These are phyloP conservation scores for Carterocephalus palaemon DNA, from an alignment of 2,888 invertebrate species.

Conservation along the genomic window DNA sequence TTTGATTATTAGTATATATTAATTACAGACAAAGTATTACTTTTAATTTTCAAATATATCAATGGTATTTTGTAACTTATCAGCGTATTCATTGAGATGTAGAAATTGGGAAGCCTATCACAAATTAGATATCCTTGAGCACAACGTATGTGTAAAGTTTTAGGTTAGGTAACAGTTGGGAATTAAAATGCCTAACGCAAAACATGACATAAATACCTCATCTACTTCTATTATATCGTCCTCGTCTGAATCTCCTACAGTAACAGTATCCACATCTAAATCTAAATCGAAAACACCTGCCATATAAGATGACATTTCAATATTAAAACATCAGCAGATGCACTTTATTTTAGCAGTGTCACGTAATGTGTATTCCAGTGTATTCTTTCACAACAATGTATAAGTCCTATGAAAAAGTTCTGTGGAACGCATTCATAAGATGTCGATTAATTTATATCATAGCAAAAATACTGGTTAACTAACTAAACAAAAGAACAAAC, in stretches of 20 bases:
- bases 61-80: too few species aligned
- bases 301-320: slow-evolving; percentile 82
- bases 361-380: slow-evolving; percentile 23
- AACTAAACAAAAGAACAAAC: slow-evolving; percentile 27
- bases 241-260: slow-evolving; percentile 87
- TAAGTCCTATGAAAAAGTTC: background rate
- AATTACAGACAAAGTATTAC: too few species aligned
- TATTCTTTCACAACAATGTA: slow-evolving; percentile 9
- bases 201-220: slow-evolving; percentile 81
- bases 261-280: slow-evolving; percentile 82
- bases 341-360: slow-evolving; percentile 40
- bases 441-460: background rate
- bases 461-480: slow-evolving; percentile 14
- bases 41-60: too few species aligned
- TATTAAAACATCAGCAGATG: slow-evolving; percentile 72
- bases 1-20: slow-evolving; percentile 12
- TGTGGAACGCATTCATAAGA: slow-evolving; percentile 1
- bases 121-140: slow-evolving; percentile 33
- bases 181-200: slow-evolving; percentile 12
- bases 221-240: slow-evolving; percentile 94
- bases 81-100: too few species aligned
- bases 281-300: slow-evolving; percentile 97
- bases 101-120: too few species aligned
- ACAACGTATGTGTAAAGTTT: slow-evolving; percentile 26
- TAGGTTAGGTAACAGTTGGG: slow-evolving; percentile 34